Evolutionary conservation across 2,888 invertebrate species (phyloP), one percentile per base, ranked within the genome.

Genomic region (Brachynemurus nebulosus): DNA sequence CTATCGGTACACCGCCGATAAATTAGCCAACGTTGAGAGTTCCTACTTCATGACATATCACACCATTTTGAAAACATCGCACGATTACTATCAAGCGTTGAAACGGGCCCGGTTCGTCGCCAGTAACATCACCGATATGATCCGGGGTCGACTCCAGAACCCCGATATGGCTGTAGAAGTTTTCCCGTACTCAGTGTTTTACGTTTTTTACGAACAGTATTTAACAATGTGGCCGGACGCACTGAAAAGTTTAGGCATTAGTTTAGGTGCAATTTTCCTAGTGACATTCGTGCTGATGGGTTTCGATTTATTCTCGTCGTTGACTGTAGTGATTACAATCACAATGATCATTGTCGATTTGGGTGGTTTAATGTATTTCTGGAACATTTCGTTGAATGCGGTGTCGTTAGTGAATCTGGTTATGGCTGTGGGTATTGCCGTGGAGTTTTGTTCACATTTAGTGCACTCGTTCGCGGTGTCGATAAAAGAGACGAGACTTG

Each of bases 171-270:
- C 66, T 0, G 71, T 80, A 19, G 78, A 76, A 61, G 86, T 89
- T 49, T 88, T 88, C 62, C 86, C 88, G 0, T 89, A 97, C 68
- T 93, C 86, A 1, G 79, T 96, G 41, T 95, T 95, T 69, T 98
- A 98, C 63, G 96, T 98, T 19, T 99, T 92, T 69, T 99, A 98
- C 62, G 98, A 98, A 62, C 97, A 99, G 68, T 98, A 98, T 65
- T 69, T 96, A 51, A 91, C 91, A 7, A 92, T 96, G 77, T 90
- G 93, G 82, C 74, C 81, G 0, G 92, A 96, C 57, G 89, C 93
- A 0, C 61, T 91, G 23, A 75, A 80, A 59, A 90, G 90, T 55
- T 74, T 98, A 65, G 80, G 82, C 14, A 80, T 93, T 45, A 95
- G 95, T 12, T 69, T 95, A 47, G 66, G 79, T 2, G 91, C 93